Evolutionary conservation across 2,888 invertebrate genomes (phyloP), one percentile per base, ranked within the genome.

Genomic region (Lochmaea crataegi): DNA sequence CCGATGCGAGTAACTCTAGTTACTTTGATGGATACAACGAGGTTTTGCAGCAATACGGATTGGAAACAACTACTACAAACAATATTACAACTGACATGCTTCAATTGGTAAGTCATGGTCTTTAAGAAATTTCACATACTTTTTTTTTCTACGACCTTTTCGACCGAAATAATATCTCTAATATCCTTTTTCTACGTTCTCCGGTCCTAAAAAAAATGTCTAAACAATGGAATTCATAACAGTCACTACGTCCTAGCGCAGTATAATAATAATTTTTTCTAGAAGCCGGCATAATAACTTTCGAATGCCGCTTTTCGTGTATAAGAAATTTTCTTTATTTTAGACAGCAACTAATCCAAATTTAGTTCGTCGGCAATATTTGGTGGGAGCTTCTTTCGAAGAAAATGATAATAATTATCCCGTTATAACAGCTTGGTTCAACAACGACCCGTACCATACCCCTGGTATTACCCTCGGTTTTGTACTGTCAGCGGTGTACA

Each of bases 401-500:
- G 18, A 12, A 26, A 6, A 7, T 51, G 18, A 58, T 38, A 2
- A 22, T 22, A 22, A 22, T 22, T 38, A 60, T 60, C 60, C 68
- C 2, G n/a, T 38, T 10, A 18, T 68, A 9, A 65, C 65, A 10
- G 73, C 68, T 16, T 73, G 92, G 90, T 93, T 94, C 85, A 95
- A 95, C 82, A 94, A 94, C 83, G 93, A 94, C 82, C 93, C 94
- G 0, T 91, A 90, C 80, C 95, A 96, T 83, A 90, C 92, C 58
- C 90, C 93, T 0, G 92, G 93, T 0, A 88, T 92, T 0, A 88
- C 94, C 0, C 84, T 95, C 3, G 90, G 91, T 65, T 84, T 91
- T 12, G 86, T 92, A 0, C 90, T 94, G 79, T 89, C 90, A 72
- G 91, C 93, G 0, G 83, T 94, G 45, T 71, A 81, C 41, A 80